Percentiles rank a stretch among this genome's conserved stretches.
These are phyloP conservation scores for Onchidella celtica DNA, from an alignment of 2,888 invertebrate species.

Conservation along the genomic window DNA sequence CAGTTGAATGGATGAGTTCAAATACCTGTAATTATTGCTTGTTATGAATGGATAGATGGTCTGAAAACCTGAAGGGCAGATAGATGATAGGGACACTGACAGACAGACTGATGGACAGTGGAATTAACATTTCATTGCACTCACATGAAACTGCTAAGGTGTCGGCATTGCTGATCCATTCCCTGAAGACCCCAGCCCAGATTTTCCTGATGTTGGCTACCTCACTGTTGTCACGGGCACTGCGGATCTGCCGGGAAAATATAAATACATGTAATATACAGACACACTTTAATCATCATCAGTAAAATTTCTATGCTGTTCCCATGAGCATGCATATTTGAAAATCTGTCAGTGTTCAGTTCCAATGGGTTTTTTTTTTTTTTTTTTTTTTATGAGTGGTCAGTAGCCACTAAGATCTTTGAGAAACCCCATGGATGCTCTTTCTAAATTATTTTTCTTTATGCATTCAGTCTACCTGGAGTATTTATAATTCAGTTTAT, in stretches of 20 bases:
- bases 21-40: too few relatives aligned
- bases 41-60: too few relatives aligned
- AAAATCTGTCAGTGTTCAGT: background rate
- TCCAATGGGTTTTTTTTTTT: background rate
- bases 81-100: background rate
- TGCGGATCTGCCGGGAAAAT: background rate
- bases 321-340: too few relatives aligned
- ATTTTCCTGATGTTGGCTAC: conserved; percentile 75
- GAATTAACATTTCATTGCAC: conserved; percentile 42
- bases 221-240: conserved; percentile 31
- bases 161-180: conserved; percentile 72
- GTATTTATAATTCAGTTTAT: too few relatives aligned
- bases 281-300: background rate
- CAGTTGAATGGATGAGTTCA: too few relatives aligned
- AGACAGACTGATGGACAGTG: background rate
- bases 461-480: too few relatives aligned
- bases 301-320: too few relatives aligned
- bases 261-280: background rate
- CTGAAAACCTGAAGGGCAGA: too few relatives aligned
- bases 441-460: too few relatives aligned
- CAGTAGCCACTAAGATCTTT: too few relatives aligned
- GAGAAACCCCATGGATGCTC: too few relatives aligned
- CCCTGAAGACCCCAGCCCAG: conserved; percentile 71
- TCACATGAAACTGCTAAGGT: conserved; percentile 75
- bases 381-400: too few relatives aligned